Evolutionary conservation across 2,113 vertebrate genomes (phyloP), one percentile per base, ranked within the genome.

Genomic region (Eurystomus gularis): DNA sequence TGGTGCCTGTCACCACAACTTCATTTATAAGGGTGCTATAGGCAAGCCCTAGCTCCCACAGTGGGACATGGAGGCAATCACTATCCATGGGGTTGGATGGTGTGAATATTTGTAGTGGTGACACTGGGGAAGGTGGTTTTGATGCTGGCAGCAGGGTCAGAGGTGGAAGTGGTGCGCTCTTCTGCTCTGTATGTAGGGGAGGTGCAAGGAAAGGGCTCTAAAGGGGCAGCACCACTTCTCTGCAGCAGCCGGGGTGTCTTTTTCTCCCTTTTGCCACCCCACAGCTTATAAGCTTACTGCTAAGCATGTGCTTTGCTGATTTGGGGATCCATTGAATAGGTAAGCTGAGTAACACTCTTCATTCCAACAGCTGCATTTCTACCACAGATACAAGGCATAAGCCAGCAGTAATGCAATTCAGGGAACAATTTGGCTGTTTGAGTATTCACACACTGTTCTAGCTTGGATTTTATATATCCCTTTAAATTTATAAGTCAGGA

Each of bases 261-360:
- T 10, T 10, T 39, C 42, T 60, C 13, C 28, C 9, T 24, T 9
- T 58, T 60, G 25, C 37, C 31, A 19, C 13, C 28, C 17, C 29
- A 13, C 4, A 35, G 2, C 52, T 73, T 29, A 29, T 0, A 3
- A 33, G 23, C 16, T 81, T 52, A 4, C 35, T 1, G 1, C 15
- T 19, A 9, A 14, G 4, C 7, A 3, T 29, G 16, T 35, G 54
- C 29, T 89, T 62, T 62, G 48, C 40, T 58, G 33, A 10, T 46
- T 46, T 73, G 31, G 42, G 69, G 10, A 46, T 57, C 33, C n/a
- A 17, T 35, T 1, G 7, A n/a, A 26, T 8, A 29, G 37, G 19
- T 35, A 29, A 51, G 24, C 24, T 61, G 35, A 60, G 31, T 42
- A 61, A 15, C 37, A 12, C 12, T 55, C 19, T n/a, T 54, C 23